phyloP scores from a whole-genome alignment of 2,888 invertebrate species.

The Lithophane ornitopus region DNA sequence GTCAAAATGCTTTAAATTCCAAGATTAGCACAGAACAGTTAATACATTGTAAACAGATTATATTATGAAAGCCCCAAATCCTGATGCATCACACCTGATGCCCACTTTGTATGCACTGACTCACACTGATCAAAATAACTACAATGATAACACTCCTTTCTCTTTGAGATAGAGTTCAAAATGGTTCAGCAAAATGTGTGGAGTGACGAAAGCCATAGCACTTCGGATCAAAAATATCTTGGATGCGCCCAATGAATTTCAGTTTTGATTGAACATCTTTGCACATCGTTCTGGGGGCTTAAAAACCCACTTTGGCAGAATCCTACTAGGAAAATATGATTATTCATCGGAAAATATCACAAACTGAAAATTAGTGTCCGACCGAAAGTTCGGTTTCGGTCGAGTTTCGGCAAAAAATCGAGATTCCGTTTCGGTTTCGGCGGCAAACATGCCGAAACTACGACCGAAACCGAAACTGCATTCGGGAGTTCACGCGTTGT shows the following conservation, averaged over 20 bases:
- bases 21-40: conserved; percentile 47
- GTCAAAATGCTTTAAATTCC: conserved; percentile 35
- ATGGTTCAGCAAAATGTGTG: not conserved
- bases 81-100: conserved; percentile 58
- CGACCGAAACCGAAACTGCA: no score
- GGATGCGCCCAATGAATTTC: conserved; percentile 6
- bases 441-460: no score
- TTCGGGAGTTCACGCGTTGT: no score
- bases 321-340: no score
- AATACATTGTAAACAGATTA: conserved; percentile 56
- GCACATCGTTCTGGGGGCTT: no score
- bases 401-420: no score
- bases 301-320: no score
- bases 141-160: conserved; percentile 5
- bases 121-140: conserved; percentile 47
- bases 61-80: conserved; percentile 47
- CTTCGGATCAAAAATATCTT: conserved; percentile 42
- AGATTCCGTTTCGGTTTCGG: no score
- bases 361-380: no score
- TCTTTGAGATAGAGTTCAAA: conserved; percentile 29
- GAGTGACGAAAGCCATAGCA: conserved; percentile 5
- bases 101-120: conserved; percentile 46
- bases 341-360: no score
- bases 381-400: no score
- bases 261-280: no score